phyloP scores from a whole-genome alignment of 2,888 invertebrate genomes.

The Nymphalis c-album region DNA sequence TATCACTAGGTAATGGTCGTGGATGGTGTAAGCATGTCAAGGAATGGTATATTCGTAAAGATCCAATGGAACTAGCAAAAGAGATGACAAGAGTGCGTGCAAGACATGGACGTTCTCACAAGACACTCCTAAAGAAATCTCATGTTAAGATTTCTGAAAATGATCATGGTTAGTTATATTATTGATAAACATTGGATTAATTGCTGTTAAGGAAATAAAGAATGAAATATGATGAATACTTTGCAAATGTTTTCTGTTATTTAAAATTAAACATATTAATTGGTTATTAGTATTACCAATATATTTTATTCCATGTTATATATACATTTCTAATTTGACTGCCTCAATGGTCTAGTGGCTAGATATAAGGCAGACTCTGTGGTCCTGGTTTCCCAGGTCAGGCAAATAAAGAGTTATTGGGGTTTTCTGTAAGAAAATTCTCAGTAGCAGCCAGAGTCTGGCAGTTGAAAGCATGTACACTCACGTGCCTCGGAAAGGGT shows the following conservation, averaged over 20 bases:
- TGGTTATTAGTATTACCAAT: neutral
- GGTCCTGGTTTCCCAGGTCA: no score
- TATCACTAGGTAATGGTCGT: constrained; percentile 75
- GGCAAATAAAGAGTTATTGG: no score
- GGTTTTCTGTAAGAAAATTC: no score
- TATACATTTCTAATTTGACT: no score
- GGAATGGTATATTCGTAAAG: constrained; percentile 84
- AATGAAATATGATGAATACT: neutral
- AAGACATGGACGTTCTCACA: constrained; percentile 86
- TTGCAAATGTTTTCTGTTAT: neutral
- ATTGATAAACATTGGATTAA: neutral
- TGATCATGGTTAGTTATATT: constrained; percentile 64
- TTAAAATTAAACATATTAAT: no score
- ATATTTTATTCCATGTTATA: neutral
- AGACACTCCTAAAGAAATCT: constrained; percentile 84
- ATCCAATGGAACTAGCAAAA: constrained; percentile 83
- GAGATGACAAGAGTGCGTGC: constrained; percentile 83
- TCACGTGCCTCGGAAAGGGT: no score
- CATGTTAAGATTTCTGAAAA: constrained; percentile 79
- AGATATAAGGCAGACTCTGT: no score
- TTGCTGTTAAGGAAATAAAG: no score
- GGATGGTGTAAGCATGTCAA: constrained; percentile 84
- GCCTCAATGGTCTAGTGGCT: no score
- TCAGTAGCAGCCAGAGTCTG: no score
- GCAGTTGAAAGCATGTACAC: no score